Percentiles rank a stretch among this genome's conserved stretches.
These are phyloP conservation scores for Pollimyrus isidori DNA, from an alignment of 2,113 vertebrate genomes.

Conservation along the genomic window DNA sequence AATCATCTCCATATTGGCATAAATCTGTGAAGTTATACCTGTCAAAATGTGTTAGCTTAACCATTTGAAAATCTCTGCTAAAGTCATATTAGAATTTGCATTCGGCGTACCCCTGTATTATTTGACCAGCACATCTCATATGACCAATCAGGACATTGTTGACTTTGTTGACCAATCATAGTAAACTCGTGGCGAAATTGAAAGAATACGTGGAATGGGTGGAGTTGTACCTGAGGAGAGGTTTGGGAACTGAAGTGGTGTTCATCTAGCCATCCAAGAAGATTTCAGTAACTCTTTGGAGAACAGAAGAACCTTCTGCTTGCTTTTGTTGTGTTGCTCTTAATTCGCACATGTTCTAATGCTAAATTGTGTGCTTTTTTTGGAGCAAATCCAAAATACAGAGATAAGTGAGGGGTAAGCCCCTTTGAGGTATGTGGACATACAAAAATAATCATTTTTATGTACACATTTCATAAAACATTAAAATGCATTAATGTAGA, in stretches of 20 bases:
- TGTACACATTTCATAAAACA: neutral
- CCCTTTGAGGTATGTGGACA: neutral
- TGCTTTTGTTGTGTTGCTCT: neutral
- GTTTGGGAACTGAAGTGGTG: neutral
- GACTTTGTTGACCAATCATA: neutral
- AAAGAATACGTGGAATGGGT: neutral
- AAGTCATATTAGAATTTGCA: neutral
- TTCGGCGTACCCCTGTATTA: neutral
- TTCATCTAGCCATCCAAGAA: neutral
- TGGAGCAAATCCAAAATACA: neutral
- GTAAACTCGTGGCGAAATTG: neutral
- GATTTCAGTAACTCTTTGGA: neutral
- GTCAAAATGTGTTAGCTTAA: neutral
- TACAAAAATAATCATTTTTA: neutral
- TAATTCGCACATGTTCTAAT: neutral
- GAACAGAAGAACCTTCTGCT: neutral
- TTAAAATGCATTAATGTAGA: too few relatives aligned
- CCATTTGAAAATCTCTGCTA: neutral
- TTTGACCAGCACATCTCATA: neutral
- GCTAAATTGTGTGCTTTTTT: neutral
- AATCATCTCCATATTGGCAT: neutral
- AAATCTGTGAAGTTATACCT: neutral
- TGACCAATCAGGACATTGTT: neutral
- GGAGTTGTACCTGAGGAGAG: neutral
- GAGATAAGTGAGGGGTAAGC: neutral